Base-by-base conservation (phyloP, 2,888 invertebrate species). In the Pharmacophagus antenor region DNA sequence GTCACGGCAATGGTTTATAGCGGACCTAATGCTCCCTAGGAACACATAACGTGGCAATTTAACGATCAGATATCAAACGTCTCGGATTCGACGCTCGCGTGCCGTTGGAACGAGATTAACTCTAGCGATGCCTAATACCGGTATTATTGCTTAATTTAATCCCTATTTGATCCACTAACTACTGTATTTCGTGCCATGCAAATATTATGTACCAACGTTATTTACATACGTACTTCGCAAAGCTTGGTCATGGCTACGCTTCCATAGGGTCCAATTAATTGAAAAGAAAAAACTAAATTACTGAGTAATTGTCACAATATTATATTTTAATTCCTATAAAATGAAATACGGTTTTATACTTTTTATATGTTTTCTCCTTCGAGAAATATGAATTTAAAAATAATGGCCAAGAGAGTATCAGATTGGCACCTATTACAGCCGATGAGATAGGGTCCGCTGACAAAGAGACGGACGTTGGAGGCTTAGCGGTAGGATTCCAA, bases 1-100 rank as follows among this genome's bases (percentile, higher is more conserved):
- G 55, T 55, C 60, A 50, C 44, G 44, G 50, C 37, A 50, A 55
- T 56, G 55, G 49, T 60, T 55, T 60, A 60, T 55, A 27, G 50
- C 60, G 44, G 55, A 44, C 44, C 60, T 60, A 60, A 60, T 56
- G 55, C 55, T 27, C 50, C 54, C 60, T 27, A 27, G 55, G 55
- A 59, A 50, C 55, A 55, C 50, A 54, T 59, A 50, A 60, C 55
- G 50, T 37, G 44, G 55, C 60, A 50, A 55, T 58, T 52, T 58
- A 58, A 58, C 58, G 58, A 58, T 58, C 53, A 52, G 58, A 58
- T 58, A 58, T 47, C 58, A 58, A 58, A 53, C 48, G 52, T 53
- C 52, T 58, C 37, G 52, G 37, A 52, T 58, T 58, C 52, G 58
- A 53, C 25, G 58, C 41, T 58, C 53, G 52, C 53, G 41, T 48